Evolutionary conservation across 1,140 invertebrate genomes (phyloP).

Genomic region (Psilanteris sp.): DNA sequence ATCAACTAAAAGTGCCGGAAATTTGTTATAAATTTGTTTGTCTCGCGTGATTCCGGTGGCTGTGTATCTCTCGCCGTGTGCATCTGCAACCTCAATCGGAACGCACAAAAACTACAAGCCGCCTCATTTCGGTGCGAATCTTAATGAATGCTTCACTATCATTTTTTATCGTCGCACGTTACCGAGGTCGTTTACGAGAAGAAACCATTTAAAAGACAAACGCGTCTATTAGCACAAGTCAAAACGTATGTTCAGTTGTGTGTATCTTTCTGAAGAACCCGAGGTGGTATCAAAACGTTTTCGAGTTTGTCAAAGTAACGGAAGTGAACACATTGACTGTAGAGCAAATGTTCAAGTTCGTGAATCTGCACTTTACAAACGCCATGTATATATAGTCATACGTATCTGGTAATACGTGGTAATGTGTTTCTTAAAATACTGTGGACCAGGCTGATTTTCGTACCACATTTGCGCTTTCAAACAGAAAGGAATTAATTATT

Average conservation of each 20-base stretch:
- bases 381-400: neutral
- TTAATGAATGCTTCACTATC: slow-evolving; percentile 32
- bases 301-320: slow-evolving; percentile 39
- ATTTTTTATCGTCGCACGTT: slow-evolving; percentile 36
- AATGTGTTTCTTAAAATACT: slow-evolving; percentile 22
- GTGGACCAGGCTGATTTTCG: slow-evolving; percentile 5
- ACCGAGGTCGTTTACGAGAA: slow-evolving; percentile 26
- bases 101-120: slow-evolving; percentile 14
- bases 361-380: slow-evolving; percentile 4
- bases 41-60: slow-evolving; percentile 5
- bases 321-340: slow-evolving; percentile 37
- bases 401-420: slow-evolving; percentile 2
- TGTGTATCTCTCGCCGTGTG: slow-evolving; percentile 20
- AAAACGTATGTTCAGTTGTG: slow-evolving; percentile 14
- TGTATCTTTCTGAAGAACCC: slow-evolving; percentile 14
- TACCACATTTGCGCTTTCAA: slow-evolving; percentile 2
- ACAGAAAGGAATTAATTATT: slow-evolving; percentile 11
- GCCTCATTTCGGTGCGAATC: slow-evolving; percentile 11
- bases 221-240: slow-evolving; percentile 35
- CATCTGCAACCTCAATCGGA: slow-evolving; percentile 15
- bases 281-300: slow-evolving; percentile 32
- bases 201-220: slow-evolving; percentile 49
- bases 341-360: slow-evolving; percentile 4
- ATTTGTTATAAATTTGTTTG: too few relatives aligned
- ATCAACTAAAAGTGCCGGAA: too few relatives aligned